Evolutionary conservation across 2,113 vertebrate species (phyloP).

Genomic region (Cryptotis parvus): DNA sequence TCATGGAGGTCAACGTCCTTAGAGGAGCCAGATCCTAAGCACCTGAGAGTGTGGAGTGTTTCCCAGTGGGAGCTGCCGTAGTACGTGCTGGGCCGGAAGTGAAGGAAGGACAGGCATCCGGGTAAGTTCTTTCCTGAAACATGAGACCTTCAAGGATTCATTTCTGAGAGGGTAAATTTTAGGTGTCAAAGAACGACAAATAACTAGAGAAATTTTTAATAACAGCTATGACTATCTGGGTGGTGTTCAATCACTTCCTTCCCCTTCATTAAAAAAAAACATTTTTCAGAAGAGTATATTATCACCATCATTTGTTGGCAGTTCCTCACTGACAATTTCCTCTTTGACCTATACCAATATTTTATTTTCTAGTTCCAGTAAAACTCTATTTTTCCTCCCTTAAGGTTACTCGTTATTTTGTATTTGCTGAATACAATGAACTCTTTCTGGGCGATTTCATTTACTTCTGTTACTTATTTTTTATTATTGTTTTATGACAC

Average conservation of each 20-base stretch:
- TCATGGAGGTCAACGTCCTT: background rate
- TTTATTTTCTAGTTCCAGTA: background rate
- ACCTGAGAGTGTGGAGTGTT: background rate
- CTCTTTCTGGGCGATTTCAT: background rate
- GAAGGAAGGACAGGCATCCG: background rate
- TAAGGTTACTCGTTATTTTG: background rate
- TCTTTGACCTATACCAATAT: background rate
- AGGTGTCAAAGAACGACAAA: background rate
- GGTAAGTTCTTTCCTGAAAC: background rate
- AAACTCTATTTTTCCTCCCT: background rate
- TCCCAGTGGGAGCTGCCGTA: background rate
- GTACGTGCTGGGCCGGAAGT: background rate
- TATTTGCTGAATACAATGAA: background rate
- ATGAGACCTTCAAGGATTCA: background rate
- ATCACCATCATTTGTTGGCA: background rate
- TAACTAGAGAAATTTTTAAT: background rate
- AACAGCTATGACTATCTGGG: background rate
- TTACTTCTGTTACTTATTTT: background rate
- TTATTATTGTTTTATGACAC: background rate
- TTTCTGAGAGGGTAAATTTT: background rate
- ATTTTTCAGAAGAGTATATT: background rate
- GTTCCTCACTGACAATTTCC: background rate
- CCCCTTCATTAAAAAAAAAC: background rate
- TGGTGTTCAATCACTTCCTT: background rate
- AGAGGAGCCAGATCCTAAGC: background rate